Base-by-base conservation (phyloP, 1,140 invertebrate genomes). In the Patella vulgata region DNA sequence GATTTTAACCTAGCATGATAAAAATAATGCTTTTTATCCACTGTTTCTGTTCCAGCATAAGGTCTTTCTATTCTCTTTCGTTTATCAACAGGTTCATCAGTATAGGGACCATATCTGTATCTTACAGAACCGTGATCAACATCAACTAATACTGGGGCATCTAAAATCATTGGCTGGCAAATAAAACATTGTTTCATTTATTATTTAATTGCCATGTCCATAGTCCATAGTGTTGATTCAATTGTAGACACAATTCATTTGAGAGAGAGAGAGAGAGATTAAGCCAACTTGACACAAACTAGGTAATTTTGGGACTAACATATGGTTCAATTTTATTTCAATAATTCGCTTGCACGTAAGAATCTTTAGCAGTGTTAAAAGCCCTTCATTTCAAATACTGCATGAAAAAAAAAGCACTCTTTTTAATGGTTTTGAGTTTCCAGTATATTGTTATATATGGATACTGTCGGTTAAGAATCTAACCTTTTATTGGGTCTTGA, bases 1-100 rank as follows among this genome's bases (percentile, higher is more conserved):
- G 33, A 36, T 14, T 74, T 71, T 21, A 80, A 56, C 36, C 73
- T 59, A 9, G 77, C 59, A 63, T 81, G 79, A 42, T 78, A 81
- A 44, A 80, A 81, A 60, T 81, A 81, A 52, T 77, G 66, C n/a
- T 74, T 54, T 50, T 81, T 81, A 28, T 74, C 52, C 9, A 66
- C 53, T 53, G 57, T 59, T 17, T 70, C 61, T 36, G 66, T 58
- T 33, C 27, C 57, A 3, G 71, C 74, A 63, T 73, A 77, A 33
- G 79, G 75, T 36, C 59, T 63, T 40, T 78, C 78, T 44, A 63
- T 60, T n/a, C 59, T 51, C 19, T 70, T 65, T 17, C 44, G 9
- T 39, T 59, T 68, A 11, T 66, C 50, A 33, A 36, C 47, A 39
- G 64, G 53, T 36, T 68, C 60, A 0, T 58, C 51, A 43, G 66